Evolutionary conservation across 2,888 invertebrate genomes (phyloP).

Genomic region (Thereva unica): DNA sequence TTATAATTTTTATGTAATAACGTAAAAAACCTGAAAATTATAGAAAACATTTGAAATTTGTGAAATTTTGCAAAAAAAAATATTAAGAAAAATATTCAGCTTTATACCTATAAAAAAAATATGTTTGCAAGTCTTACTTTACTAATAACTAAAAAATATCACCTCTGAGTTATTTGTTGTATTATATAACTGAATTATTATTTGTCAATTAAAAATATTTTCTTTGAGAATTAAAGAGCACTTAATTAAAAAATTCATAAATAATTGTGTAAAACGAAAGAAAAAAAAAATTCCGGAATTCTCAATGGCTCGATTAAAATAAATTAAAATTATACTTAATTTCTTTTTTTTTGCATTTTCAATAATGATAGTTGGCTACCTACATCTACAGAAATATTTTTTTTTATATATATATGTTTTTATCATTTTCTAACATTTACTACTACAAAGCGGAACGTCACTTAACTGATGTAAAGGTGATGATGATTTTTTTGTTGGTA

Average conservation of each 20-base stretch:
- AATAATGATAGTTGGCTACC: conserved; percentile 26
- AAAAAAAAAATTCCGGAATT: conserved; percentile 13
- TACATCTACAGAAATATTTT: conserved; percentile 21
- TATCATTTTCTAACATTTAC: conserved; percentile 43
- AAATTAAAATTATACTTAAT: conserved; percentile 4
- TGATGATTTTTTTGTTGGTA: conserved; percentile 32
- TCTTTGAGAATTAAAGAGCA: conserved; percentile 29
- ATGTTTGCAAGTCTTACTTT: too few relatives aligned
- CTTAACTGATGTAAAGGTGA: conserved; percentile 40
- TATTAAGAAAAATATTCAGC: too few relatives aligned
- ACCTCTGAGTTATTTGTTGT: too few relatives aligned
- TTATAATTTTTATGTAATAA: too few relatives aligned
- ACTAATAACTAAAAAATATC: too few relatives aligned
- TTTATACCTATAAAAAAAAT: too few relatives aligned
- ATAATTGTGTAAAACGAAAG: conserved; percentile 1
- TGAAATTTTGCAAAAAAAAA: too few relatives aligned
- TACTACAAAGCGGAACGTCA: conserved; percentile 44
- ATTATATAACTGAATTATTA: too few relatives aligned
- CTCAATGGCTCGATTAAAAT: conserved; percentile 1
- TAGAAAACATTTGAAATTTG: too few relatives aligned
- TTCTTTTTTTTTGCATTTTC: conserved; percentile 20
- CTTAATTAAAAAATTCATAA: conserved; percentile 25
- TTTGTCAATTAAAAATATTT: neutral
- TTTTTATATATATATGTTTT: conserved; percentile 3
- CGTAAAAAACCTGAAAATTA: too few relatives aligned